Conservation (phyloP, 2,888 invertebrate genomes). For the Cylindroiulus punctatus region DNA sequence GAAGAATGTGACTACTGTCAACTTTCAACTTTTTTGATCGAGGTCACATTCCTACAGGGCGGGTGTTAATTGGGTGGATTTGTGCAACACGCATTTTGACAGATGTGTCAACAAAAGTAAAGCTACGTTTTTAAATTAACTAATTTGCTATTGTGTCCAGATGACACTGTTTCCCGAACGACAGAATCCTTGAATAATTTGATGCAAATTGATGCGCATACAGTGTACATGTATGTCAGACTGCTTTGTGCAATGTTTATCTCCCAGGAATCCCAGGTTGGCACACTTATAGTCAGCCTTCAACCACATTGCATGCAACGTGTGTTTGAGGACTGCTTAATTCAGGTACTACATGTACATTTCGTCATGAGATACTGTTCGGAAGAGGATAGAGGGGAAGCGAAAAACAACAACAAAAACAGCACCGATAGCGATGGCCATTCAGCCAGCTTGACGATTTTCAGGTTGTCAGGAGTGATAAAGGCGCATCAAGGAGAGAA, state of each 20-base stretch:
- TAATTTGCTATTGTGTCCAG: no score
- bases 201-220: not conserved
- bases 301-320: not conserved
- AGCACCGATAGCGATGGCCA: not conserved
- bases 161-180: no score
- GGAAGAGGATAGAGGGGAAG: not conserved
- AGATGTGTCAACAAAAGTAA: no score
- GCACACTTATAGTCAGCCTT: not conserved
- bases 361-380: not conserved
- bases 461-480: constrained; percentile 1
- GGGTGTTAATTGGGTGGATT: no score
- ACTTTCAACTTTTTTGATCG: no score
- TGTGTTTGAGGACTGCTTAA: no score
- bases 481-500: not conserved
- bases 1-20: no score
- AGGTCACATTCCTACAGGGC: no score
- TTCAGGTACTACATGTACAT: not conserved
- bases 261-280: not conserved
- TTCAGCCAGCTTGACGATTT: constrained; percentile 14
- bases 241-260: not conserved
- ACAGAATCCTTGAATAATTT: no score
- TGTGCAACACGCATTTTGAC: no score
- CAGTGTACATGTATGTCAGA: not conserved
- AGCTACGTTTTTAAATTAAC: no score
- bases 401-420: not conserved